Conservation (phyloP, 2,113 vertebrate species). For the Asarcornis scutulata region DNA sequence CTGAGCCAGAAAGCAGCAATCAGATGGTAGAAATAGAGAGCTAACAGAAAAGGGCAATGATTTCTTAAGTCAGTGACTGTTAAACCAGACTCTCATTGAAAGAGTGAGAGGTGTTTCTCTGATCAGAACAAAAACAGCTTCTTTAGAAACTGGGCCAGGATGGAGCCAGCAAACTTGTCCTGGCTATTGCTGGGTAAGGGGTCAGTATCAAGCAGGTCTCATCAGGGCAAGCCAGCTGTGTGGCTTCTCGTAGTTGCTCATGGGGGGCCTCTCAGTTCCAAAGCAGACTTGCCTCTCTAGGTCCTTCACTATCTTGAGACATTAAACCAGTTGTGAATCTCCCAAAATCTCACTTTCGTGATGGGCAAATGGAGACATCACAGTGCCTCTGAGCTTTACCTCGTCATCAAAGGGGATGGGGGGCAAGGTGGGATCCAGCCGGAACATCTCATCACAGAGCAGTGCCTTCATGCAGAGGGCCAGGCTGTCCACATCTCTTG, state of each 20-base stretch:
- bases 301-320: not conserved
- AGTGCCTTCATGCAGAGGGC: constrained; percentile 86
- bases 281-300: not conserved
- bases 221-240: not conserved
- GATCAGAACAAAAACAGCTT: not conserved
- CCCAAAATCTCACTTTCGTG: not conserved
- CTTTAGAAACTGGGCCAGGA: not conserved
- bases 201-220: not conserved
- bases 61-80: not conserved
- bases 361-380: not conserved
- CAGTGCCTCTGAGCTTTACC: constrained; percentile 50
- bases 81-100: not conserved
- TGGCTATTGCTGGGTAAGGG: not conserved
- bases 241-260: not conserved
- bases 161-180: not conserved
- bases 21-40: not conserved
- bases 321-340: not conserved
- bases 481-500: constrained; percentile 85
- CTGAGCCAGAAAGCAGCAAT: not conserved
- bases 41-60: not conserved
- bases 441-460: constrained; percentile 87
- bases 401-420: constrained; percentile 83
- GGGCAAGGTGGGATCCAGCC: constrained; percentile 84
- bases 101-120: not conserved
- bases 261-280: not conserved